Evolutionary conservation across 2,888 invertebrate species (phyloP).

Genomic region (Diaprepes abbreviatus): DNA sequence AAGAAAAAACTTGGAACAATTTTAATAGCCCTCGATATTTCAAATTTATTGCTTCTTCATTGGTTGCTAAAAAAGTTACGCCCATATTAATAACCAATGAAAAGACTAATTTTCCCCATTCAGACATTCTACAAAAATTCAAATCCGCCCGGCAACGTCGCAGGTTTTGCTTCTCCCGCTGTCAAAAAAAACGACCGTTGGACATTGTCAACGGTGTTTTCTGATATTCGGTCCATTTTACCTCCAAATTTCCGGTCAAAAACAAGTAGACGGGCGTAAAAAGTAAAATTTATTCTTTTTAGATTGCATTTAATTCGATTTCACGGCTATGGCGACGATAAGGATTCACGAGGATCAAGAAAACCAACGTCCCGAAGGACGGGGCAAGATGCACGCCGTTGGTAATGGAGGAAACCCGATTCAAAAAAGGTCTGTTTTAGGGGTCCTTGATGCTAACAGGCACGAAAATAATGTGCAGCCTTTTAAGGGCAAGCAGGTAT

Average conservation of each 20-base stretch:
- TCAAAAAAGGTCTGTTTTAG: constrained; percentile 76
- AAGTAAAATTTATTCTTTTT: neutral
- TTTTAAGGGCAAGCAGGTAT: constrained; percentile 38
- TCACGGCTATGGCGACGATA: constrained; percentile 76
- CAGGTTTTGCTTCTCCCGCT: neutral
- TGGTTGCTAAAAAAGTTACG: too few relatives aligned
- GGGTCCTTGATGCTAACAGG: constrained; percentile 68
- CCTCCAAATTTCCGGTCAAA: constrained; percentile 32
- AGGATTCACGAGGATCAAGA: constrained; percentile 85
- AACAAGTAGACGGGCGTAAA: constrained; percentile 2
- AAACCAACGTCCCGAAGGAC: constrained; percentile 71
- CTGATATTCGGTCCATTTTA: constrained; percentile 33
- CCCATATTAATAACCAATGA: too few relatives aligned
- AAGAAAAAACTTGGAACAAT: too few relatives aligned
- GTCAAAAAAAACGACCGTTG: constrained; percentile 45
- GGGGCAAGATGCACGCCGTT: constrained; percentile 64
- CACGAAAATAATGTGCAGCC: constrained; percentile 39
- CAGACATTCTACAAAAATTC: too few relatives aligned
- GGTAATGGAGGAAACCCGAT: constrained; percentile 48
- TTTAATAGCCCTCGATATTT: too few relatives aligned
- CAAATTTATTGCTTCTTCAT: too few relatives aligned
- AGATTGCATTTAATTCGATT: neutral
- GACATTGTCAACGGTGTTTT: constrained; percentile 32
- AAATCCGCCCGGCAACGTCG: too few relatives aligned
- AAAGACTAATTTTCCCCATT: too few relatives aligned